A percentile compares a stretch with the other conserved stretches of the same genome.
Conservation (phyloP, 2,797 vertebrate genomes). For the Cossypha caffra region DNA sequence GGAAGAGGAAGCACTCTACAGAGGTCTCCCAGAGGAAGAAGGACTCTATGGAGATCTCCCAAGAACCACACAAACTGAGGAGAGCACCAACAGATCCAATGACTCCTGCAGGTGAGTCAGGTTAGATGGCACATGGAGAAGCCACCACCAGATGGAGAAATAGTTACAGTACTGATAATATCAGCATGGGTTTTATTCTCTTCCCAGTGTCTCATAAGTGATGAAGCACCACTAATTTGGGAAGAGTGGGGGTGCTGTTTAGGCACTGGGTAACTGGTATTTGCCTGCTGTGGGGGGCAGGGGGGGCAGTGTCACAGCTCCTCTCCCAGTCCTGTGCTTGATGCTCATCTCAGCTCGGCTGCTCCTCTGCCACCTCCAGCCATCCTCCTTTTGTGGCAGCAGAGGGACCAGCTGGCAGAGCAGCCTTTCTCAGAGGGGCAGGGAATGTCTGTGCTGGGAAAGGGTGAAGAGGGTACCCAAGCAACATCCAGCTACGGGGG, state of each 20-base stretch:
- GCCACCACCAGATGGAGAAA: neutral
- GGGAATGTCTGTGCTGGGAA: neutral
- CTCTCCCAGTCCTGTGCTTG: neutral
- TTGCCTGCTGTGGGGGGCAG: neutral
- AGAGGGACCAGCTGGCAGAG: neutral
- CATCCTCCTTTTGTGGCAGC: neutral
- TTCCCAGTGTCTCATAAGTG: neutral
- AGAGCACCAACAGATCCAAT: neutral
- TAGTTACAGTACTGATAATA: neutral
- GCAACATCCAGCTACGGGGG: fast-evolving
- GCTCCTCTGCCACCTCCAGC: neutral
- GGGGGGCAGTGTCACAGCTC: neutral
- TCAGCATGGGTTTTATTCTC: neutral
- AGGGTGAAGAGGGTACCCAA: neutral
- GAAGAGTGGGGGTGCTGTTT: neutral
- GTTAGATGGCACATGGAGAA: neutral
- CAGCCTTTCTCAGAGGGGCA: neutral
- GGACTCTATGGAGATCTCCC: neutral
- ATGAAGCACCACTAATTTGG: neutral
- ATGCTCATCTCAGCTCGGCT: neutral
- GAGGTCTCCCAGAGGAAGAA: neutral
- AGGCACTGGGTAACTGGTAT: neutral
- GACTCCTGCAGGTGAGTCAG: conserved; percentile 55
- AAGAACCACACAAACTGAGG: neutral
- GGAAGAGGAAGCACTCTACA: neutral